Conservation (phyloP, 2,888 invertebrate genomes). For the Ommatoiulus sabulosus region DNA sequence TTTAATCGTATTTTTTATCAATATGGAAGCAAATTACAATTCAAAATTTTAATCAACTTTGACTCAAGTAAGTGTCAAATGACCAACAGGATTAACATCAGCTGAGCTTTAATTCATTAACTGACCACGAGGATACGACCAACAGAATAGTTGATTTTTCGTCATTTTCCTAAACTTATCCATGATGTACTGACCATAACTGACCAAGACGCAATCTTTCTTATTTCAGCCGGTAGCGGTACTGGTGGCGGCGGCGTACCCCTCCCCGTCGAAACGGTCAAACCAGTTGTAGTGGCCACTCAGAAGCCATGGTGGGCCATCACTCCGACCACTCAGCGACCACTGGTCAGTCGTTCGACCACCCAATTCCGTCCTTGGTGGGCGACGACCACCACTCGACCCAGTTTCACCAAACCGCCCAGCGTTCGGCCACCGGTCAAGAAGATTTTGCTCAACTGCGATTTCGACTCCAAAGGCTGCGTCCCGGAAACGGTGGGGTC, state of each 20-base stretch:
- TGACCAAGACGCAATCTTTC: too few relatives aligned
- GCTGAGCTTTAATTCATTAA: too few relatives aligned
- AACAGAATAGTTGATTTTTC: too few relatives aligned
- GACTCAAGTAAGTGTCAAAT: too few relatives aligned
- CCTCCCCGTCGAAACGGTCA: background rate
- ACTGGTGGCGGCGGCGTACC: background rate
- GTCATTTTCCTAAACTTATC: too few relatives aligned
- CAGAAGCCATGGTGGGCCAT: slow-evolving; percentile 44
- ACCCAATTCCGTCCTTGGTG: slow-evolving; percentile 38
- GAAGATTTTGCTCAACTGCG: slow-evolving; percentile 44
- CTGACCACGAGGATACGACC: too few relatives aligned
- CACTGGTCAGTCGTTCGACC: background rate
- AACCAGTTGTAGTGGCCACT: background rate
- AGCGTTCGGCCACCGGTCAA: background rate
- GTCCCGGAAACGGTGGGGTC: slow-evolving; percentile 53
- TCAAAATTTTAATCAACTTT: too few relatives aligned
- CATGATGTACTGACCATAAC: too few relatives aligned
- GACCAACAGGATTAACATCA: too few relatives aligned
- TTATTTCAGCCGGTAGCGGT: background rate
- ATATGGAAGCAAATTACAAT: too few relatives aligned
- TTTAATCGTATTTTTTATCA: too few relatives aligned
- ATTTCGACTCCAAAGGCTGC: slow-evolving; percentile 55
- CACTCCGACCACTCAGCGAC: background rate
- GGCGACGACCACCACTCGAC: slow-evolving; percentile 7
- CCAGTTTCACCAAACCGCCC: slow-evolving; percentile 7